Evolutionary conservation across 2,888 invertebrate genomes (phyloP).

Genomic region (Phaedon cochleariae): DNA sequence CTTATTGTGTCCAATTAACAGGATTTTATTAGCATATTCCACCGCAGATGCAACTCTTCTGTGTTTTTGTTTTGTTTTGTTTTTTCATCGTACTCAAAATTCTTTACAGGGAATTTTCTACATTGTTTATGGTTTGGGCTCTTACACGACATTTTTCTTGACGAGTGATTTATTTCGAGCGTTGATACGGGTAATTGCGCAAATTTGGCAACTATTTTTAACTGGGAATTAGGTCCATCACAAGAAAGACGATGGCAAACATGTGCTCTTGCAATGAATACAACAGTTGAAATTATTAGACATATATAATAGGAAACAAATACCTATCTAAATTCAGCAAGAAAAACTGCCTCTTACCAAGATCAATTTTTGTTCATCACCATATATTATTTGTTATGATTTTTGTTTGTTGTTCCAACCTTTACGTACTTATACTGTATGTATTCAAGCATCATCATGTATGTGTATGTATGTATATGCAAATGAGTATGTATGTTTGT

Average conservation of each 20-base stretch:
- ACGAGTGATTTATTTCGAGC: neutral
- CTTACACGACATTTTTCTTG: neutral
- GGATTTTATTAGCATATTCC: neutral
- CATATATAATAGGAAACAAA: too few species aligned
- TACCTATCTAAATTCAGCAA: too few species aligned
- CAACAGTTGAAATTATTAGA: too few species aligned
- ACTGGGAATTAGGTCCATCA: neutral
- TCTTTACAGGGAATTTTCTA: neutral
- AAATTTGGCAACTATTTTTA: neutral
- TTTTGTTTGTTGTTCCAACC: too few species aligned
- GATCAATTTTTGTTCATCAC: too few species aligned
- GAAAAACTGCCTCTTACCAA: too few species aligned
- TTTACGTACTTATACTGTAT: too few species aligned
- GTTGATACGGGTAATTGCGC: neutral
- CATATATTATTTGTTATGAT: too few species aligned
- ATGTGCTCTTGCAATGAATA: too few species aligned
- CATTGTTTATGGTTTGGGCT: neutral
- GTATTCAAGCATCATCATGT: too few species aligned
- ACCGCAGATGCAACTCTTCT: neutral
- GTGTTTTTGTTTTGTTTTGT: neutral
- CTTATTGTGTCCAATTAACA: slow-evolving; percentile 10
- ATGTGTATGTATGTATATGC: too few species aligned
- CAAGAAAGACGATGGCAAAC: neutral
- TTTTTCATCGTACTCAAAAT: neutral
- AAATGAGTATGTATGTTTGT: too few species aligned